These are phyloP conservation scores for Phycodurus eques DNA, from an alignment of 2,113 vertebrate genomes.

Conservation along the genomic window DNA sequence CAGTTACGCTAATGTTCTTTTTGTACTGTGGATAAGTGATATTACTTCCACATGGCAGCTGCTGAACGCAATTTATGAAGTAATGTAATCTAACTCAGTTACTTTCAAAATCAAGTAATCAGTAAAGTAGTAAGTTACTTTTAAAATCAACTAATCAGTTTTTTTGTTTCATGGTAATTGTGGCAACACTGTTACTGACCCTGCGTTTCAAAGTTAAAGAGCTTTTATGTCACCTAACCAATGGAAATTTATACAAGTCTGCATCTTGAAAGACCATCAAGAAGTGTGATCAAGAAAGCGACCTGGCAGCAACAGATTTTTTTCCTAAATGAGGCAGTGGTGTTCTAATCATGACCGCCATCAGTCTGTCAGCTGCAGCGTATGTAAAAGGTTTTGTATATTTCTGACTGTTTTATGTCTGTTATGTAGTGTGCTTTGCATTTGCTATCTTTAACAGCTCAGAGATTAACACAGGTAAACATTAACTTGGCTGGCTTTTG, in stretches of 20 bases:
- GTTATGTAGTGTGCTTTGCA: background rate
- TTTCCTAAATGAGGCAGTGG: background rate
- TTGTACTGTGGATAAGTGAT: too few species aligned
- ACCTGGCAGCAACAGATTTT: background rate
- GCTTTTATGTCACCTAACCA: background rate
- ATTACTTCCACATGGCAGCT: too few species aligned
- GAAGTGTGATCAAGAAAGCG: slow-evolving; percentile 8
- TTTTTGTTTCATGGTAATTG: too few species aligned
- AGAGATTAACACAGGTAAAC: slow-evolving; percentile 24
- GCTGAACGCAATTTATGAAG: too few species aligned
- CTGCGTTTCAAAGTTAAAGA: background rate
- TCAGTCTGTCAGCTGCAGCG: background rate
- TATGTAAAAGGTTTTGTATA: slow-evolving; percentile 6
- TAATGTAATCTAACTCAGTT: too few species aligned
- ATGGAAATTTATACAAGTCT: background rate
- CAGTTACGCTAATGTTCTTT: too few species aligned
- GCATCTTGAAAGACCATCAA: slow-evolving; percentile 21
- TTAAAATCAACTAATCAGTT: too few species aligned
- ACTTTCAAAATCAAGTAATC: too few species aligned
- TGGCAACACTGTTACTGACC: background rate
- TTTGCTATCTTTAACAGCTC: background rate
- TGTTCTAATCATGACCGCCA: slow-evolving; percentile 4
- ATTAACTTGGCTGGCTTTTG: slow-evolving; percentile 31
- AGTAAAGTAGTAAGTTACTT: too few species aligned
- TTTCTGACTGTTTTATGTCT: background rate